phyloP scores from a whole-genome alignment of 1,140 invertebrate species.

The Nilaparvata lugens region DNA sequence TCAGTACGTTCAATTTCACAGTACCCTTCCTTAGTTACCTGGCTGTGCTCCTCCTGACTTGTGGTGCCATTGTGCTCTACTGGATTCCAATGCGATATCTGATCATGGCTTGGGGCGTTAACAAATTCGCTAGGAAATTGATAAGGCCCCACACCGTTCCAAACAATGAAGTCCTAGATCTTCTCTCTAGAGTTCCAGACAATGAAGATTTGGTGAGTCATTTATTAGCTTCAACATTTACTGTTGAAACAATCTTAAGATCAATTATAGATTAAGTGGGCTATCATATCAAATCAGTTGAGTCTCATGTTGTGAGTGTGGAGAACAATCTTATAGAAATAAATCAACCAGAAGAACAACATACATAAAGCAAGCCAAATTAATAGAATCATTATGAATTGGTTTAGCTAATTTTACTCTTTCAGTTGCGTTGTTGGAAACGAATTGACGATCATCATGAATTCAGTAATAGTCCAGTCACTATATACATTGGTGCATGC shows the following conservation, averaged over 20 bases:
- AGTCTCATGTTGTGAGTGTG: too few relatives aligned
- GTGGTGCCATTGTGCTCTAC: conserved; percentile 74
- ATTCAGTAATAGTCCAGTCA: too few relatives aligned
- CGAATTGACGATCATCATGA: too few relatives aligned
- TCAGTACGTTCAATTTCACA: conserved; percentile 91
- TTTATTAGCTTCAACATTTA: not conserved
- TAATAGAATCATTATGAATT: too few relatives aligned
- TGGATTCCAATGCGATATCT: conserved; percentile 85
- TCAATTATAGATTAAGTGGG: too few relatives aligned
- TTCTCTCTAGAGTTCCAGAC: conserved; percentile 90
- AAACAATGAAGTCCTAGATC: conserved; percentile 95
- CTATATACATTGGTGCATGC: too few relatives aligned
- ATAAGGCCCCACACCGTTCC: conserved; percentile 87
- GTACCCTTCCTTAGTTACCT: conserved; percentile 93
- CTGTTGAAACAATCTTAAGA: conserved; percentile 5
- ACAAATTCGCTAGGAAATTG: conserved; percentile 93
- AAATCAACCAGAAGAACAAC: too few relatives aligned
- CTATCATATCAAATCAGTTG: too few relatives aligned
- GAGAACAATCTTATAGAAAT: too few relatives aligned
- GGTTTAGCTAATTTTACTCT: too few relatives aligned
- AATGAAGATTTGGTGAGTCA: conserved; percentile 79
- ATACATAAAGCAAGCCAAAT: too few relatives aligned
- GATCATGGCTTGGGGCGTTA: conserved; percentile 92
- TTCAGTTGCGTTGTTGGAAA: too few relatives aligned
- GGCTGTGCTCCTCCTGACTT: conserved; percentile 64